These are phyloP conservation scores for Eledona agricola DNA, from an alignment of 2,888 invertebrate species.

Conservation along the genomic window DNA sequence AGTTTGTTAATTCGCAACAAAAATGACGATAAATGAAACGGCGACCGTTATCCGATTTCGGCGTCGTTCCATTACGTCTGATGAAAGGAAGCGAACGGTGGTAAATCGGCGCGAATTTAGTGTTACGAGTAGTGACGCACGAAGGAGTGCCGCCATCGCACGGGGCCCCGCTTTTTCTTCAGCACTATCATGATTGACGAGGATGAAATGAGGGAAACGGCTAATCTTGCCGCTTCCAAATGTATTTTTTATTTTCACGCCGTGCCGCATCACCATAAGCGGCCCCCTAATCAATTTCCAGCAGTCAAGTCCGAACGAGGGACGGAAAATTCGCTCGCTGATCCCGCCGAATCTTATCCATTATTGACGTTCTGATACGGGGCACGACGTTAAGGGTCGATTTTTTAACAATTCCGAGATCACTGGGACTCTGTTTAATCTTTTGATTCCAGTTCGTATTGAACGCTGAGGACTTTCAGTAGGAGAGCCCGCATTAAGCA, in stretches of 20 bases:
- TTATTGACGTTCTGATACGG: too few relatives aligned
- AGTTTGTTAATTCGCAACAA: conserved; percentile 51
- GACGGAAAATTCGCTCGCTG: too few relatives aligned
- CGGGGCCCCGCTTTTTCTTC: conserved; percentile 4
- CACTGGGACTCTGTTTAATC: too few relatives aligned
- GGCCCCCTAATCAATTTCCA: conserved; percentile 21
- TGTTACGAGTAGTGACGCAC: conserved; percentile 44
- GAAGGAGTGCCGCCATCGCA: conserved; percentile 33
- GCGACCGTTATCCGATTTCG: conserved; percentile 48
- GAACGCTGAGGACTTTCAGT: too few relatives aligned
- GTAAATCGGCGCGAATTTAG: conserved; percentile 44
- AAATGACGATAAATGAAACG: conserved; percentile 53
- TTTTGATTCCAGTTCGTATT: too few relatives aligned
- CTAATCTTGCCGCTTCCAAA: conserved; percentile 35
- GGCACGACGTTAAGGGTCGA: too few relatives aligned
- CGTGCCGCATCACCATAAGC: conserved; percentile 24
- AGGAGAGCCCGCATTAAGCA: too few relatives aligned
- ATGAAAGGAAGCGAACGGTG: conserved; percentile 46
- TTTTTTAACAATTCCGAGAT: too few relatives aligned
- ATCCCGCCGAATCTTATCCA: too few relatives aligned
- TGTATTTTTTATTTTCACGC: conserved; percentile 46
- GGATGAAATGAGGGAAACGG: conserved; percentile 42
- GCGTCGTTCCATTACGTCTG: conserved; percentile 44
- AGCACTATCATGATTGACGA: conserved; percentile 45
- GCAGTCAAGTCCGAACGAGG: not conserved